Conservation (phyloP, 2,797 vertebrate species). For the Chrysocyon brachyurus region DNA sequence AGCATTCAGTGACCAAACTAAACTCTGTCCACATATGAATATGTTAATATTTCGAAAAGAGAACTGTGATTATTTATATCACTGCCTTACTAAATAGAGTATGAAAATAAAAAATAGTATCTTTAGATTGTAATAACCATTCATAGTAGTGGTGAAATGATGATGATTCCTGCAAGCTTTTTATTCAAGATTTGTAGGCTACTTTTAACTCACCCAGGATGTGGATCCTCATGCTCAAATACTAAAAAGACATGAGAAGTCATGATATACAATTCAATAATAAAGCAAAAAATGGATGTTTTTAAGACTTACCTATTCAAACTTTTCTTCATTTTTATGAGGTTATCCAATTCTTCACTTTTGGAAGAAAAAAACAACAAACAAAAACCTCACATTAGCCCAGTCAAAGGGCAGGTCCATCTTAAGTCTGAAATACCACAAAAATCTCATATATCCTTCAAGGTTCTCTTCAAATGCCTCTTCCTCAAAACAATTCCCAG, state of each 20-base stretch:
- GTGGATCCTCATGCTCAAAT: not conserved
- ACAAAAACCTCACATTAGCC: constrained; percentile 45
- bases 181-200: not conserved
- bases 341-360: constrained; percentile 81
- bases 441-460: not conserved
- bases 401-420: not conserved
- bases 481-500: not conserved
- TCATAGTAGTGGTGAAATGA: not conserved
- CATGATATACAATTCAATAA: not conserved
- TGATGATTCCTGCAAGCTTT: not conserved
- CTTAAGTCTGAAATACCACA: not conserved
- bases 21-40: not conserved
- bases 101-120: constrained; percentile 32
- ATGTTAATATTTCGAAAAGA: not conserved
- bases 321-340: constrained; percentile 84
- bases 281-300: not conserved
- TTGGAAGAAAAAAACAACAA: constrained; percentile 51
- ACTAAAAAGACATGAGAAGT: not conserved
- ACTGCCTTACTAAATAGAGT: constrained; percentile 8
- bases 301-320: constrained; percentile 83
- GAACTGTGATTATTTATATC: not conserved
- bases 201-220: not conserved
- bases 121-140: constrained; percentile 4
- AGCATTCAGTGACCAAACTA: not conserved
- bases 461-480: not conserved